Base-by-base conservation (phyloP, 2,888 invertebrate genomes). In the Oasisia sp. region DNA sequence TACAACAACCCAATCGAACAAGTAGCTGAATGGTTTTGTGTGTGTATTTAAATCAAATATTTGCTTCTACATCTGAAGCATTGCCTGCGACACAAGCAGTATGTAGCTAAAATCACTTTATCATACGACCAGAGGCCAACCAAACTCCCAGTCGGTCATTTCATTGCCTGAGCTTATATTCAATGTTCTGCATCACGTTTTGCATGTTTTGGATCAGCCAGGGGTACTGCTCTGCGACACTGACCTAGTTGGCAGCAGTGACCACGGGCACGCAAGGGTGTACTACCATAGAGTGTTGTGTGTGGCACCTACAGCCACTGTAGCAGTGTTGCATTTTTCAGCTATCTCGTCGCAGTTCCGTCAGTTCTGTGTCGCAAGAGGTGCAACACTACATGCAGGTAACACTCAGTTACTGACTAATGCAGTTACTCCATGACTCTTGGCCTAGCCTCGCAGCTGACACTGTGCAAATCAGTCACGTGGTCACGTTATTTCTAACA, bases 321-420 rank as follows among this genome's bases (percentile, higher is more conserved):
- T 44, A 38, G 90, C 91, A 4, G 89, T 91, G 90, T 74, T 92
- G 91, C 89, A 90, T 74, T 89, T 92, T 92, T 89, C 95, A 95
- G 95, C 93, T 95, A 92, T 95, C 95, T 93, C 94, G 95, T 56
- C 94, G 95, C 89, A 95, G 95, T 93, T 95, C 95, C 58, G 93
- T 93, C 93, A 95, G 95, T 93, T 95, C 95, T 44, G 93, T 95
- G 45, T 95, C 95, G 9, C 94, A 89, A 9, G 93, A 93, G 74
- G 92, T 93, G 27, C 93, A 93, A 74, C 93, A 93, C 32, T 92
- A 90, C 91, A 93, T 91, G 92, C 56, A 89, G 32, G 58, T 92
- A 92, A 92, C 92, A 93, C 91, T 7, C 74, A 74, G 74, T 74
- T 74, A 14, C 74, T 74, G 74, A 74, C 74, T 74, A 74, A 27